Conservation (phyloP, 2,797 vertebrate genomes). For the Babyrousa celebensis region DNA sequence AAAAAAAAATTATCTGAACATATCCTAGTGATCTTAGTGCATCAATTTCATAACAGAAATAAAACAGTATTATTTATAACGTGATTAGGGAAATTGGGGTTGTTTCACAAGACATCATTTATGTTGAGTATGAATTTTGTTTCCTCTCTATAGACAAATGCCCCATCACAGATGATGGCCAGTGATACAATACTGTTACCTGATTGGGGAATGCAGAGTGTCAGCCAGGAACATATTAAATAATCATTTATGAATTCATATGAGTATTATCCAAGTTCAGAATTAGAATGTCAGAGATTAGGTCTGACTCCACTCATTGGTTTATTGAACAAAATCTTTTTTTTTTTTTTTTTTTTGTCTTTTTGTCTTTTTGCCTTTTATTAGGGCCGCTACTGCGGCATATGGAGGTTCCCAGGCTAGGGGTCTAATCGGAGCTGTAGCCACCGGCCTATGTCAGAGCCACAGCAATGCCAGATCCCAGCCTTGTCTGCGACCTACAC, state of each 20-base stretch:
- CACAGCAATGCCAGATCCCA: too few relatives aligned
- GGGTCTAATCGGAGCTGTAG: too few relatives aligned
- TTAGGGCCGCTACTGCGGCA: too few relatives aligned
- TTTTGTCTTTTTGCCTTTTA: too few relatives aligned
- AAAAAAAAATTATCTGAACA: not conserved
- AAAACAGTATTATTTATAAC: not conserved
- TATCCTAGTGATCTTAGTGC: not conserved
- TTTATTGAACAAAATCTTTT: conserved; percentile 29
- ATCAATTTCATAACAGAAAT: conserved; percentile 63
- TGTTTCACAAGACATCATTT: not conserved
- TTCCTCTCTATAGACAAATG: conserved; percentile 3
- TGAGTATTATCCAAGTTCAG: conserved; percentile 32
- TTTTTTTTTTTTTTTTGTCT: too few relatives aligned
- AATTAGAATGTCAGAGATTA: conserved; percentile 44
- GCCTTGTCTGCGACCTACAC: too few relatives aligned
- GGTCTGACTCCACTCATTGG: conserved; percentile 18
- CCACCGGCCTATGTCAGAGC: too few relatives aligned
- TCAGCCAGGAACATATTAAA: conserved; percentile 9
- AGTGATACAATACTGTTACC: not conserved
- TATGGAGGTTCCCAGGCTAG: too few relatives aligned
- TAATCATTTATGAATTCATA: conserved; percentile 46
- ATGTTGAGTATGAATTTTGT: conserved; percentile 35
- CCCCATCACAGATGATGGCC: not conserved
- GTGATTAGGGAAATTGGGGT: conserved; percentile 7
- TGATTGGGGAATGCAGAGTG: not conserved